Percentiles rank a stretch among this genome's conserved stretches.
These are phyloP conservation scores for Chrysopa pallens DNA, from an alignment of 1,140 invertebrate species.

Conservation along the genomic window DNA sequence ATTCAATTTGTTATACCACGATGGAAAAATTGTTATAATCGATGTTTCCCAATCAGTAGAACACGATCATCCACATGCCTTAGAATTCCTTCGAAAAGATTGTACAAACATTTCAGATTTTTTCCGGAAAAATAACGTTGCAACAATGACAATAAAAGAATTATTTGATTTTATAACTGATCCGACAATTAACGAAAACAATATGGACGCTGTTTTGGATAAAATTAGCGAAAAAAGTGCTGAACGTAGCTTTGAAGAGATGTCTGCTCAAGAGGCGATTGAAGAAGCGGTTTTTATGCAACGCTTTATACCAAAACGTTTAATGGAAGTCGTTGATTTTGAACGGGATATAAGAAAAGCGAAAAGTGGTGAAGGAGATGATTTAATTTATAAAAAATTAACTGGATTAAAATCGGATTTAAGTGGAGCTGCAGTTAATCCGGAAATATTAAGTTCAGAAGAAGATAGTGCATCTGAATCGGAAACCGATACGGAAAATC, in stretches of 20 bases:
- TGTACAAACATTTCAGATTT: conserved; percentile 87
- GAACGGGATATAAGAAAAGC: conserved; percentile 74
- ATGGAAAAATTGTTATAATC: conserved; percentile 75
- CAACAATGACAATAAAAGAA: conserved; percentile 75
- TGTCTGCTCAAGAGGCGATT: conserved; percentile 48
- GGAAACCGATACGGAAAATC: conserved; percentile 24
- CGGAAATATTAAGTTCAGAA: conserved; percentile 25
- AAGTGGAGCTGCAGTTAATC: conserved; percentile 43
- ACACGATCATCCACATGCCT: conserved; percentile 89
- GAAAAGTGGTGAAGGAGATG: conserved; percentile 51
- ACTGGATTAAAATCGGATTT: conserved; percentile 68
- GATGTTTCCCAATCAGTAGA: conserved; percentile 98
- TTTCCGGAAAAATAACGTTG: conserved; percentile 77
- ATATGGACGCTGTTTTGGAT: conserved; percentile 67
- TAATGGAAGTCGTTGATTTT: conserved; percentile 82
- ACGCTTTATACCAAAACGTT: conserved; percentile 81
- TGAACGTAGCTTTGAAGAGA: conserved; percentile 34
- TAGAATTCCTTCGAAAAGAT: conserved; percentile 89
- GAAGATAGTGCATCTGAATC: conserved; percentile 22
- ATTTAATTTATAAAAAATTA: conserved; percentile 69
- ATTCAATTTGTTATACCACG: conserved; percentile 82
- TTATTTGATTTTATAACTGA: conserved; percentile 95
- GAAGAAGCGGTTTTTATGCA: conserved; percentile 87
- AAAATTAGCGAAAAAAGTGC: conserved; percentile 45
- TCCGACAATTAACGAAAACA: conserved; percentile 59